Evolutionary conservation across 2,797 vertebrate genomes (phyloP).

Genomic region (Gastrophryne carolinensis): DNA sequence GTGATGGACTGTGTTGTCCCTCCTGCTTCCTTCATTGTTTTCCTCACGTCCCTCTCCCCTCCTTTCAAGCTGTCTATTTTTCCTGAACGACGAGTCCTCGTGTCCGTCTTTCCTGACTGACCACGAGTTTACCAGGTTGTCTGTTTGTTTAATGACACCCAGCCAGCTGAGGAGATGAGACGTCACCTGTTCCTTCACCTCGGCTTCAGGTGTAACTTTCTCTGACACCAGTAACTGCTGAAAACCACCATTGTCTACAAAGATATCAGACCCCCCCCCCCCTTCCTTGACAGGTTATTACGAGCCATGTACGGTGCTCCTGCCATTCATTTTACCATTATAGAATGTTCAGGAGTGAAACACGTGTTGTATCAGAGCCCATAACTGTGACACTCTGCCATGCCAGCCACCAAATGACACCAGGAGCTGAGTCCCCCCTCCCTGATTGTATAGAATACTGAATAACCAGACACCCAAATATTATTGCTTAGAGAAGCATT

Average conservation of each 20-base stretch:
- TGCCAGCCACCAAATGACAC: too few relatives aligned
- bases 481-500: too few relatives aligned
- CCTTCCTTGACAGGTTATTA: neutral
- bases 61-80: neutral
- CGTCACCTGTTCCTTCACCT: neutral
- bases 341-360: neutral
- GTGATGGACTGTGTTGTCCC: constrained; percentile 60
- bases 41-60: neutral
- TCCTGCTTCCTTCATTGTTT: constrained; percentile 44
- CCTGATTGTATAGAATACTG: too few relatives aligned
- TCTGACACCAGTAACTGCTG: neutral
- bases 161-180: neutral
- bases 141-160: neutral
- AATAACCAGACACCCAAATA: too few relatives aligned
- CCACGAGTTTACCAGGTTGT: constrained; percentile 9
- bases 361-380: constrained; percentile 7
- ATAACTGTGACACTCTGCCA: neutral
- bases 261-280: neutral
- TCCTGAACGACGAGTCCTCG: neutral
- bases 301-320: neutral
- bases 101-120: neutral
- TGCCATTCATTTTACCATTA: neutral
- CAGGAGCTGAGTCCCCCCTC: neutral
- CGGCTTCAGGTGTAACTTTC: constrained; percentile 9
- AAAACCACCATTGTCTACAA: neutral